Conservation (phyloP, 2,888 invertebrate species). For the Acanthacorydalis orientalis region DNA sequence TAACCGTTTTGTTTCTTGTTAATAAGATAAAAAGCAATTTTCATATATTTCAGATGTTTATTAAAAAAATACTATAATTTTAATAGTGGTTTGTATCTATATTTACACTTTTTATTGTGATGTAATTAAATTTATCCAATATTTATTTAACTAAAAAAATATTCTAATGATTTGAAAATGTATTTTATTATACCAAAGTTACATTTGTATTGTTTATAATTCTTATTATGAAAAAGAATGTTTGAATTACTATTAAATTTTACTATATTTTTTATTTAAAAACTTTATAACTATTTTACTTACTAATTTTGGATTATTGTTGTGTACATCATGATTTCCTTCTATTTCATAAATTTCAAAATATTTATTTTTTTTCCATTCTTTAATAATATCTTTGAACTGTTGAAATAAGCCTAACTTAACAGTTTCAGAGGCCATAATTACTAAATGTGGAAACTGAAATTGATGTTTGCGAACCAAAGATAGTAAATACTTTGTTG, state of each 20-base stretch:
- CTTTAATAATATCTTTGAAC: constrained; percentile 12
- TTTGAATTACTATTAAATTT: neutral
- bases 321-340: constrained; percentile 45
- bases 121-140: too few species aligned
- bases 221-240: too few species aligned
- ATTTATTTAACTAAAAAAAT: too few species aligned
- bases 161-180: too few species aligned
- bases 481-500: constrained; percentile 20
- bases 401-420: constrained; percentile 9
- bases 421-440: constrained; percentile 14
- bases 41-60: too few species aligned
- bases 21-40: too few species aligned
- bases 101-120: too few species aligned
- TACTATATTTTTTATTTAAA: constrained; percentile 13
- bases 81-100: too few species aligned
- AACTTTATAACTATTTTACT: constrained; percentile 19
- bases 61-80: too few species aligned
- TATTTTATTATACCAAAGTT: too few species aligned
- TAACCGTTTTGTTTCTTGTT: too few species aligned
- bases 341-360: constrained; percentile 22
- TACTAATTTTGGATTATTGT: constrained; percentile 35
- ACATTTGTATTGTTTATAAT: too few species aligned
- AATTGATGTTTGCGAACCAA: constrained; percentile 19
- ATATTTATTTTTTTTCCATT: constrained; percentile 15
- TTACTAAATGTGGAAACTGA: constrained; percentile 22